phyloP scores from a whole-genome alignment of 2,113 vertebrate species.

The Phycodurus eques region DNA sequence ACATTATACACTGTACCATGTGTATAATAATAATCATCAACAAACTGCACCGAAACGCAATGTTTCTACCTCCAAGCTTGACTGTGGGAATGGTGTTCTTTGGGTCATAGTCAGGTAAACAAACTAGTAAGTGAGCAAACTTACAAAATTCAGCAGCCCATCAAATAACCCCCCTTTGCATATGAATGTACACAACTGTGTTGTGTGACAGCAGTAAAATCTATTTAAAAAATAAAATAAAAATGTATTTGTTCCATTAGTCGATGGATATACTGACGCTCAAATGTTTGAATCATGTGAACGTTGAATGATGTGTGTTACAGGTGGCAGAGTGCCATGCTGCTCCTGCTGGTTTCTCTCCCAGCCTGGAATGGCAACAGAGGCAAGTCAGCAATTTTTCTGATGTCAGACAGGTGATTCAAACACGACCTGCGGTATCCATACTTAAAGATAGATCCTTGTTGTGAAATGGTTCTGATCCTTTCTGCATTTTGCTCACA shows the following conservation, averaged over 20 bases:
- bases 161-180: background rate
- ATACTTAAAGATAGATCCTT: background rate
- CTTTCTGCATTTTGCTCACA: constrained; percentile 58
- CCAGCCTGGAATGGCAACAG: constrained; percentile 89
- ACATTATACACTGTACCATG: no score
- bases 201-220: background rate
- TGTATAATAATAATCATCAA: no score
- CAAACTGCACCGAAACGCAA: no score
- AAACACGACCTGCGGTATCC: background rate
- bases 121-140: no score
- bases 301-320: background rate
- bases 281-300: background rate
- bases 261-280: background rate
- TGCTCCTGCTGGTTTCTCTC: constrained; percentile 87
- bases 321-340: constrained; percentile 87
- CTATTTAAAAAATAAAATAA: no score
- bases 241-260: no score
- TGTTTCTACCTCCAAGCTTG: no score
- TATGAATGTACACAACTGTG: background rate
- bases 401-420: constrained; percentile 57
- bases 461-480: background rate
- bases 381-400: constrained; percentile 90
- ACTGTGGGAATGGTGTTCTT: no score
- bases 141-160: no score
- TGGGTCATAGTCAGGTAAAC: no score